Conservation (phyloP, 2,113 vertebrate genomes). For the Laticauda colubrina region DNA sequence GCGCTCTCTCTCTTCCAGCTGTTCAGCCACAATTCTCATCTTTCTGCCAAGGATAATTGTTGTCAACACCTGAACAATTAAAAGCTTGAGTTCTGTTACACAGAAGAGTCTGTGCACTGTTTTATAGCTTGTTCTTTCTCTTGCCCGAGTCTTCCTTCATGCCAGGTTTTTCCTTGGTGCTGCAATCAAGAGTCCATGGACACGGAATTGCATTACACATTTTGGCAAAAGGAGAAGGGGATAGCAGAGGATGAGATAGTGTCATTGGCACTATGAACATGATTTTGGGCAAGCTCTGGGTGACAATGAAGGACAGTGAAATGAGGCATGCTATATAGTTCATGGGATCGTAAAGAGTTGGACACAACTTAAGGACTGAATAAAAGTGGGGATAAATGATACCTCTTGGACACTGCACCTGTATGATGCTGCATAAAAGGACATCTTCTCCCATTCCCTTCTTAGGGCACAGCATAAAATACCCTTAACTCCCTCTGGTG, state of each 20-base stretch:
- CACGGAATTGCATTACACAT: not conserved
- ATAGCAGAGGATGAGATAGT: not conserved
- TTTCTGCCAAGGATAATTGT: not conserved
- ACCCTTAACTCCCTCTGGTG: not conserved
- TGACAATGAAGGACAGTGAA: not conserved
- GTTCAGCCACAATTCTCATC: not conserved
- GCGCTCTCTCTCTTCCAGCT: not conserved
- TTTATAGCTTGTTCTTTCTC: not conserved
- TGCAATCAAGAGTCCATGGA: not conserved
- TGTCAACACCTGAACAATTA: not conserved
- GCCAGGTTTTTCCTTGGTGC: not conserved
- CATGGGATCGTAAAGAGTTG: not conserved
- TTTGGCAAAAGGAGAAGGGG: not conserved
- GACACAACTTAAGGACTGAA: not conserved
- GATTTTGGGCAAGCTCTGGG: not conserved
- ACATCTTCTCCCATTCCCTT: not conserved
- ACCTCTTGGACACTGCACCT: not conserved
- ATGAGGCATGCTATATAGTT: not conserved
- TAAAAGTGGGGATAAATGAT: not conserved
- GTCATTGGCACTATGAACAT: not conserved
- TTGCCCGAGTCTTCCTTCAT: not conserved
- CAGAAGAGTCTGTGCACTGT: not conserved
- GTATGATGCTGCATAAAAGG: not conserved
- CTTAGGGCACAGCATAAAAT: not conserved
- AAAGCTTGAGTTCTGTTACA: not conserved